These are phyloP conservation scores for Cuculus canorus DNA, from an alignment of 2,797 vertebrate species.

Conservation along the genomic window DNA sequence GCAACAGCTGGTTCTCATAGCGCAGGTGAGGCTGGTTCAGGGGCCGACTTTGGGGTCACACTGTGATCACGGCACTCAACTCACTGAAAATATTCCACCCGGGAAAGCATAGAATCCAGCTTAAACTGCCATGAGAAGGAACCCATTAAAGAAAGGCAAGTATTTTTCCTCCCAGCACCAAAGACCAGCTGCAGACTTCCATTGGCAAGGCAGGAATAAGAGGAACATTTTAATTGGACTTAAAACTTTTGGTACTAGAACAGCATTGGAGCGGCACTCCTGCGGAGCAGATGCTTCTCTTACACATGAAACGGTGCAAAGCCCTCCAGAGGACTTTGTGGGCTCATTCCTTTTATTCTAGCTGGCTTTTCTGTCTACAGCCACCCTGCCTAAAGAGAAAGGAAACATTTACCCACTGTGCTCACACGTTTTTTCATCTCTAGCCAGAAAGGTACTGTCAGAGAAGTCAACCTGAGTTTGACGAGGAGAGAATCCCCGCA, in stretches of 20 bases:
- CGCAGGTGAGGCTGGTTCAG: neutral
- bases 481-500: neutral
- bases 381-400: neutral
- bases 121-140: neutral
- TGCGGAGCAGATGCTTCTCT: neutral
- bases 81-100: neutral
- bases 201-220: neutral
- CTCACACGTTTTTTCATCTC: neutral
- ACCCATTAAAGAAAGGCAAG: neutral
- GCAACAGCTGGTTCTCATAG: neutral
- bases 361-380: neutral
- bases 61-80: neutral
- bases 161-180: neutral
- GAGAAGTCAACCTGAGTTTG: neutral
- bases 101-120: neutral
- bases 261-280: neutral
- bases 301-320: neutral
- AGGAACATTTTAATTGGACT: neutral
- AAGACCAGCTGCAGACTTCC: neutral
- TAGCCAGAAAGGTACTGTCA: neutral
- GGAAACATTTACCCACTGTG: fast-evolving
- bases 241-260: neutral
- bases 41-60: neutral
- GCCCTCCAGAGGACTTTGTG: neutral
- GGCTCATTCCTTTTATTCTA: neutral